Evolutionary conservation across 2,888 invertebrate genomes (phyloP), one percentile per base, ranked within the genome.

Genomic region (Petrolisthes manimaculis): DNA sequence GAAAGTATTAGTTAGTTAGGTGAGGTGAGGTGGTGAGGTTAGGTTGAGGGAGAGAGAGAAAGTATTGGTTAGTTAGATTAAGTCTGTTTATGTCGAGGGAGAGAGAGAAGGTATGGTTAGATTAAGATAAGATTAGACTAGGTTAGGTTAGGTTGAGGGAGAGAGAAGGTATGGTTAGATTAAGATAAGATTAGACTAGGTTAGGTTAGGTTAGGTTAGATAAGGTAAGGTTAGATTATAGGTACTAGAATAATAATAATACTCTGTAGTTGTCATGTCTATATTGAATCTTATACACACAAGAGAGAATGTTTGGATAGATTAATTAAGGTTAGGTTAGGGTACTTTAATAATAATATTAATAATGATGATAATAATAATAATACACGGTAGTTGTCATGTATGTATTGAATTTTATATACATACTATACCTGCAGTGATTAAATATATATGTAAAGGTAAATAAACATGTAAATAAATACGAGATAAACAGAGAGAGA

Each of bases 401-500:
- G n/a, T n/a, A n/a, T n/a, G n/a, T n/a, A n/a, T 9, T 61, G 61
- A 6, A 61, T 61, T 9, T 61, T 9, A 14, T 61, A 61, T 61
- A 61, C 61, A 74, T 14, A 74, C 14, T 61, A 61, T 12, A 61
- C 8, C 8, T 12, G 14, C 8, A 14, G 61, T 6, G 61, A 61
- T 6, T 61, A 14, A 6, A 21, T 74, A 61, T 61, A 14, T n/a
- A 61, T 9, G 61, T 9, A 61, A 61, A 9, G 61, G 61, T 9
- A 24, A 24, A 24, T 75, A 21, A 75, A 75, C 24, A 24, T 75
- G 21, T 24, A 9, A 21, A 9, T 75, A 24, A 9, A 9, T 75
- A n/a, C 6, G 74, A 74, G 74, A 74, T 8, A 74, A n/a, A 75
- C n/a, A 75, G 75, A 75, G 75, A 75, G 75, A 75, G 75, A 75